phyloP scores from a whole-genome alignment of 2,113 vertebrate species.

The Sylvilagus bachmani region DNA sequence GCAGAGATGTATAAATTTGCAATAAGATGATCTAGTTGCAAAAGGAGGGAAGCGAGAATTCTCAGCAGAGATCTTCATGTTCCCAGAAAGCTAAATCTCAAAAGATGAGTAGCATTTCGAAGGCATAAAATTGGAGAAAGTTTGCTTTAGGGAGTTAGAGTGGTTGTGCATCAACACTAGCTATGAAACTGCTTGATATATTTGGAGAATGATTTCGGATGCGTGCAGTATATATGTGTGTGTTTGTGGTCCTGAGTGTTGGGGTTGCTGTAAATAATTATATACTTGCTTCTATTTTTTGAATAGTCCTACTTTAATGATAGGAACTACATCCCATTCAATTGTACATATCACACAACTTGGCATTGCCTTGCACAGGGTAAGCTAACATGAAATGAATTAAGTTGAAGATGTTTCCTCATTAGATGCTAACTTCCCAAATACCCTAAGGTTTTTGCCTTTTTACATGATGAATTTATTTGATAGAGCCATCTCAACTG shows the following conservation, averaged over 20 bases:
- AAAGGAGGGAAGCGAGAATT: background rate
- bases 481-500: slow-evolving; percentile 21
- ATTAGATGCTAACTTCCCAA: slow-evolving; percentile 68
- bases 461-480: slow-evolving; percentile 3
- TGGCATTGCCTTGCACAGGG: background rate
- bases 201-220: background rate
- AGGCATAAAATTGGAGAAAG: background rate
- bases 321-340: background rate
- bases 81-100: background rate
- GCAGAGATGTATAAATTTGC: background rate
- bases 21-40: background rate
- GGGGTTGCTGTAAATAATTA: background rate
- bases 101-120: background rate
- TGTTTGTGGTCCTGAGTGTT: background rate
- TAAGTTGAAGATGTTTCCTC: slow-evolving; percentile 44
- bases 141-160: background rate
- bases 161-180: background rate
- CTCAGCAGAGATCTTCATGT: background rate
- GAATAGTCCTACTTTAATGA: background rate
- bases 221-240: background rate
- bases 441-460: slow-evolving; percentile 56
- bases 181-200: background rate
- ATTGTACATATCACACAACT: background rate
- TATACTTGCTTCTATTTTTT: background rate
- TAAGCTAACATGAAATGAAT: slow-evolving; percentile 47